Base-by-base conservation (phyloP, 2,888 invertebrate species). In the Perizoma affinitatum region DNA sequence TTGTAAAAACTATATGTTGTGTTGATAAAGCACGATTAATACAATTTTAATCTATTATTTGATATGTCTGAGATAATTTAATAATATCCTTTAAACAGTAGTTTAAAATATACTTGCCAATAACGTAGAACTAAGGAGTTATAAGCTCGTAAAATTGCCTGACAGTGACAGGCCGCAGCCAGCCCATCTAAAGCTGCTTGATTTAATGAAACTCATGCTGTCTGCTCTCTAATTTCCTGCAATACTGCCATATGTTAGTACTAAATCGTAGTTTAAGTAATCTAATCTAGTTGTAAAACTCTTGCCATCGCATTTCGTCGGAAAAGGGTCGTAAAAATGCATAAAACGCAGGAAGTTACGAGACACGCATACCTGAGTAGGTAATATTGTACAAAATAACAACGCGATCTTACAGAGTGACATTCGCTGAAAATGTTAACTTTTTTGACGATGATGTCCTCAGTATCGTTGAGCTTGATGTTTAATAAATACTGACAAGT, bases 221-320 rank as follows among this genome's bases (percentile, higher is more conserved):
- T 82, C 69, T 78, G 85, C 86, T 86, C 82, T 85, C 84, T 85
- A 80, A 84, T 86, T 86, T 87, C 85, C 84, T 84, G 84, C 86
- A 81, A 75, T 80, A 88, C 87, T 87, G 88, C 86, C 88, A 87
- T 88, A 83, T 22, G 73, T 70, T 75, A 54, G 76, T 75, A 22
- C 62, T 73, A 82, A 81, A 82, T 75, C 73, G 70, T 87, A 58
- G 40, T 72, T 60, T 86, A 85, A 83, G 78, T 80, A 80, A 22
- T 2, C 22, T 22, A 22, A 22, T 22, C 22, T 38, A 38, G 69
- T 71, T 65, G 6, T 70, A 57, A 59, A 61, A 48, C 46, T 55
- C 71, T 74, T 70, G 74, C 73, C 72, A 72, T 75, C 70, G 72
- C 72, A 73, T 74, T 73, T 73, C 68, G 67, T 69, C 68, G 67